Conservation (phyloP, 2,888 invertebrate species). For the Cephus pygmeus region DNA sequence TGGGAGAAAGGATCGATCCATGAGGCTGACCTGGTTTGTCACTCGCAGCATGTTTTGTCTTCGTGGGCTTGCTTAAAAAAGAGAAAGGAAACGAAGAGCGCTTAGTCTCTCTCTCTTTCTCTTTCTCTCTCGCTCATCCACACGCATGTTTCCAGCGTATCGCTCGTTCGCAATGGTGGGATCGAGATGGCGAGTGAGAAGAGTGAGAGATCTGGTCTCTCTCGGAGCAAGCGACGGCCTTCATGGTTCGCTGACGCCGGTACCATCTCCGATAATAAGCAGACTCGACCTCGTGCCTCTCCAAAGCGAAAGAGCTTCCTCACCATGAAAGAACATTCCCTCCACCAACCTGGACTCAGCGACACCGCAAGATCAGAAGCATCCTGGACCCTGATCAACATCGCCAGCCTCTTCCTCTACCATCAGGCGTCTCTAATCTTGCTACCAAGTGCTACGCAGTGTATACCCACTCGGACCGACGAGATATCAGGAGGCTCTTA, state of each 20-base stretch:
- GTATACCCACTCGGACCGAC: not conserved
- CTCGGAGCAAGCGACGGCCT: constrained; percentile 4
- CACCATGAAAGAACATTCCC: not conserved
- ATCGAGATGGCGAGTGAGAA: not conserved
- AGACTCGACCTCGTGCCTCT: not conserved
- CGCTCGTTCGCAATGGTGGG: not conserved
- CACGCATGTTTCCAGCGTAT: not conserved
- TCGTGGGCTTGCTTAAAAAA: not conserved
- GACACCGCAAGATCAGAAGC: not conserved
- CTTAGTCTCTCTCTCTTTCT: not conserved
- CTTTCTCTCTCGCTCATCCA: not conserved
- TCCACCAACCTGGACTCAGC: not conserved
- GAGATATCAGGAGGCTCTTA: not conserved
- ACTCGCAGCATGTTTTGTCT: not conserved
- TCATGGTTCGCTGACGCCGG: constrained; percentile 8
- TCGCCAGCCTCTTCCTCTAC: not conserved
- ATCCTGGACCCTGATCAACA: not conserved
- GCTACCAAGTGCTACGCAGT: not conserved
- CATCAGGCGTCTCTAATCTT: not conserved
- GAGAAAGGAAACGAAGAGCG: not conserved
- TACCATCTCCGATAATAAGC: not conserved
- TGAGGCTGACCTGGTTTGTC: not conserved
- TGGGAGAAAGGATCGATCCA: not conserved
- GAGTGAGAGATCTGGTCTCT: not conserved
- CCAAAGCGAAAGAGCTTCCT: not conserved